phyloP scores from a whole-genome alignment of 2,888 invertebrate genomes.

The Andrena fulva region DNA sequence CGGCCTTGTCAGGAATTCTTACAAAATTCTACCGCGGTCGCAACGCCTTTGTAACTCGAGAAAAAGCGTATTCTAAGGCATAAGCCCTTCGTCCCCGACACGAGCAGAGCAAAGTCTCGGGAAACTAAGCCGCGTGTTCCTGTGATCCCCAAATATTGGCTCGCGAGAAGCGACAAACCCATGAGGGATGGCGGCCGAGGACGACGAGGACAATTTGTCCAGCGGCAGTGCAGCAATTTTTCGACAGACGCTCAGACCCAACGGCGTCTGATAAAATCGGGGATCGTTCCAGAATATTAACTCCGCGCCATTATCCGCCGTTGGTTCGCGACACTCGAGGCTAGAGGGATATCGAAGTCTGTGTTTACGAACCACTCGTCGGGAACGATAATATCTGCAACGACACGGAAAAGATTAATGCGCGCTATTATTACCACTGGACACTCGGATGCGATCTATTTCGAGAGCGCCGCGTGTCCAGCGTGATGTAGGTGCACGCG shows the following conservation, averaged over 20 bases:
- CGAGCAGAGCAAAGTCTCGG: too few species aligned
- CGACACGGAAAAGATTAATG: slow-evolving; percentile 23
- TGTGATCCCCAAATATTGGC: neutral
- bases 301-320: neutral
- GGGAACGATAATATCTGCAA: neutral
- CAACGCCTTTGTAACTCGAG: too few species aligned
- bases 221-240: too few species aligned
- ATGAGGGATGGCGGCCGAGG: neutral
- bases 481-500: neutral
- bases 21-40: too few species aligned
- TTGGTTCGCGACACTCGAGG: neutral
- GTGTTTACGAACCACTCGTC: neutral
- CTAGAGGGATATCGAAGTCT: neutral
- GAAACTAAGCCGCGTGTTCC: neutral
- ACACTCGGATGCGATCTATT: slow-evolving; percentile 34
- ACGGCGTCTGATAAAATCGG: neutral
- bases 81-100: too few species aligned
- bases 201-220: neutral
- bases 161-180: neutral
- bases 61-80: too few species aligned
- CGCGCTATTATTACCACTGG: slow-evolving; percentile 36
- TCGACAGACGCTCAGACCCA: neutral
- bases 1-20: too few species aligned
- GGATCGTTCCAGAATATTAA: neutral
- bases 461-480: slow-evolving; percentile 21